A percentile compares a stretch with the other conserved stretches of the same genome.
Conservation (phyloP, 2,113 vertebrate species). For the Saguinus midas region DNA sequence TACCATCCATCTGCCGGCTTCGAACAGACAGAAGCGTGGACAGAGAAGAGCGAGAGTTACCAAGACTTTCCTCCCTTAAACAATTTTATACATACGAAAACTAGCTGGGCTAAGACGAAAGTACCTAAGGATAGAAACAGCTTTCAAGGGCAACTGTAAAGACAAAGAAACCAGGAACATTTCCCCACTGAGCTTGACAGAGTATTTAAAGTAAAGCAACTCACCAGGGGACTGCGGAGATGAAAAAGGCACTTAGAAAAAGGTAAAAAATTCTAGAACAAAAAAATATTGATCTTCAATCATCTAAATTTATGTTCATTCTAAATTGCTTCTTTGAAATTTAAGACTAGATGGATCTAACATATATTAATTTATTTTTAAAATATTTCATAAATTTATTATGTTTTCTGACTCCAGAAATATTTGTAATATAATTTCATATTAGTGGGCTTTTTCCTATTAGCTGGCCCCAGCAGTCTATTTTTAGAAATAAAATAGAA, state of each 20-base stretch:
- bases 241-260: conserved; percentile 16
- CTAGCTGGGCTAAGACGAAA: background rate
- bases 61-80: background rate
- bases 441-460: background rate
- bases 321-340: background rate
- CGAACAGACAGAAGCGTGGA: background rate
- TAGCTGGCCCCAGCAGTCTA: background rate
- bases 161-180: background rate
- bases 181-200: background rate
- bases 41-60: background rate
- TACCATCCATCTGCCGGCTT: background rate
- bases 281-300: conserved; percentile 39
- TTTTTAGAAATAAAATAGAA: conserved; percentile 46
- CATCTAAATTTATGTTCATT: background rate
- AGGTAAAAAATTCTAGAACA: conserved; percentile 27
- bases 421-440: background rate
- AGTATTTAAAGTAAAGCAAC: background rate
- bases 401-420: conserved; percentile 25
- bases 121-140: background rate
- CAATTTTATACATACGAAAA: background rate
- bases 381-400: conserved; percentile 20
- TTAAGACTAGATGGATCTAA: background rate
- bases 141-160: conserved; percentile 4
- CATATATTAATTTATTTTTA: background rate
- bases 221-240: background rate